These are phyloP conservation scores for Drosophila phalerata DNA, from an alignment of 2,888 invertebrate genomes.

Conservation along the genomic window DNA sequence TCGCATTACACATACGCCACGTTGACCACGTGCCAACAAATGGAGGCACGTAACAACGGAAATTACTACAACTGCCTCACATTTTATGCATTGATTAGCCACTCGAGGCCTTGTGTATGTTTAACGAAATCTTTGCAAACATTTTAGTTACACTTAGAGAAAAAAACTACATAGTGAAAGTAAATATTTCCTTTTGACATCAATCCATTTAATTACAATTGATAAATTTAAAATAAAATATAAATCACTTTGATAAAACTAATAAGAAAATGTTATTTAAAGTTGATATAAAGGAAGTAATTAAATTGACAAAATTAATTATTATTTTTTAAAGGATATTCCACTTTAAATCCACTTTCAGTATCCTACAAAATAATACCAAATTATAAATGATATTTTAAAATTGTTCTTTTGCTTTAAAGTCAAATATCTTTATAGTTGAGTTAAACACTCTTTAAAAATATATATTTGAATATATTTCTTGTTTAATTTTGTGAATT, in stretches of 20 bases:
- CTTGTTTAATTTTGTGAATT: background rate
- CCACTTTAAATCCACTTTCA: too few species aligned
- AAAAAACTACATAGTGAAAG: background rate
- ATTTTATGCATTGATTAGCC: constrained; percentile 68
- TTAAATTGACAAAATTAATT: too few species aligned
- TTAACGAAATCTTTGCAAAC: constrained; percentile 54
- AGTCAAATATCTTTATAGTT: too few species aligned
- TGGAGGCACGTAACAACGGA: constrained; percentile 65
- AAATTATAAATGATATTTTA: too few species aligned
- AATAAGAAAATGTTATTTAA: too few species aligned
- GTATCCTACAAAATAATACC: too few species aligned
- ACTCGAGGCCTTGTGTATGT: constrained; percentile 61
- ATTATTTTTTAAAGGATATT: too few species aligned
- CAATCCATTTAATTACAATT: background rate
- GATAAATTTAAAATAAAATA: background rate
- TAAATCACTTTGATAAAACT: background rate
- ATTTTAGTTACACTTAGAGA: background rate
- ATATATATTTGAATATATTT: too few species aligned
- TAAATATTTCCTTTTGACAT: background rate
- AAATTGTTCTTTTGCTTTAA: too few species aligned
- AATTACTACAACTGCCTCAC: constrained; percentile 45
- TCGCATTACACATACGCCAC: constrained; percentile 82
- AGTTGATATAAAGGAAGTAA: too few species aligned
- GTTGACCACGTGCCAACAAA: constrained; percentile 56
- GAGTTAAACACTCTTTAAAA: too few species aligned